These are phyloP conservation scores for Thumatha senex DNA, from an alignment of 2,888 invertebrate genomes.

Conservation along the genomic window DNA sequence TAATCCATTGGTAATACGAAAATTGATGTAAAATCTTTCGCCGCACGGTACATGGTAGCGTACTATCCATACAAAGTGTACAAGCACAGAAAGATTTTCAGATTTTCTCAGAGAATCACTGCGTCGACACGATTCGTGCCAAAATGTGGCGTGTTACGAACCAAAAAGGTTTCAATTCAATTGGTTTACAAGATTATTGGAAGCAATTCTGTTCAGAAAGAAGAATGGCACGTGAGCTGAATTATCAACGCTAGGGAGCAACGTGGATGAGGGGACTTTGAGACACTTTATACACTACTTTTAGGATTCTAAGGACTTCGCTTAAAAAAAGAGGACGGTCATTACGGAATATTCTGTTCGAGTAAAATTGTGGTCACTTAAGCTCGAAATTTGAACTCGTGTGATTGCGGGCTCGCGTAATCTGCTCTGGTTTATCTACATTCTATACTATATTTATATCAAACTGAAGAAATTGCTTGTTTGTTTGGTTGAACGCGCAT, in stretches of 20 bases:
- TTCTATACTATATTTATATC: too few relatives aligned
- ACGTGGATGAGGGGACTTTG: conserved; percentile 47
- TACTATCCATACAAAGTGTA: conserved; percentile 69
- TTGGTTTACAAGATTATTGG: conserved; percentile 66
- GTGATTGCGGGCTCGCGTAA: too few relatives aligned
- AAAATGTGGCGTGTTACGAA: conserved; percentile 68
- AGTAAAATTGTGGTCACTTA: not conserved
- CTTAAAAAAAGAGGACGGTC: not conserved
- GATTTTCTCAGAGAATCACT: conserved; percentile 71
- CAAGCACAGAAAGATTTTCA: conserved; percentile 61
- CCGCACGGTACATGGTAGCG: conserved; percentile 56
- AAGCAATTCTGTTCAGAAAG: conserved; percentile 80
- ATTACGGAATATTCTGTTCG: not conserved
- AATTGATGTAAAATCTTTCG: conserved; percentile 78
- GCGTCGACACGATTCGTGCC: conserved; percentile 46
- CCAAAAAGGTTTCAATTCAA: conserved; percentile 73
- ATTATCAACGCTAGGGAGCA: conserved; percentile 50
- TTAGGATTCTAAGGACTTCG: conserved; percentile 21
- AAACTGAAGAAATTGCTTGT: too few relatives aligned
- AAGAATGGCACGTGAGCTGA: conserved; percentile 75
- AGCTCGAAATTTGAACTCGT: not conserved
- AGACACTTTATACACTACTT: conserved; percentile 65
- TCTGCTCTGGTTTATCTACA: too few relatives aligned
- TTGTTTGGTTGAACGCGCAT: too few relatives aligned
- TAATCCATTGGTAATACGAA: conserved; percentile 83